Percentiles rank a stretch among this genome's conserved stretches.
These are phyloP conservation scores for Himalopsyche japonica DNA, from an alignment of 2,888 invertebrate species.

Conservation along the genomic window DNA sequence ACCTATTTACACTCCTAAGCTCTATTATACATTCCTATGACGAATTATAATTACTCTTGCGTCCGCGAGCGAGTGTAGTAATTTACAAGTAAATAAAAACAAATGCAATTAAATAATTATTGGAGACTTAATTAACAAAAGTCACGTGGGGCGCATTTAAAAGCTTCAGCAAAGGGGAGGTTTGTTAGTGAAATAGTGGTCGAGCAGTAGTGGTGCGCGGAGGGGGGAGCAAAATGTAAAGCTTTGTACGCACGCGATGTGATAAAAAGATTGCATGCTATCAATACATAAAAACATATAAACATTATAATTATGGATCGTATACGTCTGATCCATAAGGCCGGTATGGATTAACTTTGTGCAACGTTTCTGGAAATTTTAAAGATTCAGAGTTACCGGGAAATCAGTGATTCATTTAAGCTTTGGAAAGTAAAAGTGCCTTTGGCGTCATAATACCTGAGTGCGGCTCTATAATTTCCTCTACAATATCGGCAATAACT, in stretches of 20 bases:
- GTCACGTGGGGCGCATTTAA: neutral
- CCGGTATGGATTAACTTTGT: neutral
- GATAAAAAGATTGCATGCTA: slow-evolving; percentile 37
- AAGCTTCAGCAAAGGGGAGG: neutral
- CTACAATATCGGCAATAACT: too few species aligned
- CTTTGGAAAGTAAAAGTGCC: neutral
- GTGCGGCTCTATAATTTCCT: neutral
- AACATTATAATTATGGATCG: slow-evolving; percentile 37
- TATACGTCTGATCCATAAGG: slow-evolving; percentile 29
- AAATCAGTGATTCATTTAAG: neutral
- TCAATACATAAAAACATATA: slow-evolving; percentile 35
- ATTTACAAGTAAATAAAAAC: neutral
- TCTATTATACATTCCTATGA: neutral
- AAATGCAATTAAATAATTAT: slow-evolving; percentile 16
- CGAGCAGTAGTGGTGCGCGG: neutral
- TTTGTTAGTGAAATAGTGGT: neutral
- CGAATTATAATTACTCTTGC: neutral
- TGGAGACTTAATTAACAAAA: slow-evolving; percentile 21
- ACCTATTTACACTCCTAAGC: too few species aligned
- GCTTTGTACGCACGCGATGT: slow-evolving; percentile 27
- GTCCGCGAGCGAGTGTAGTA: neutral
- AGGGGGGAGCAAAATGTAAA: slow-evolving; percentile 14
- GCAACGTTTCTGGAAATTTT: neutral
- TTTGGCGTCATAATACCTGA: neutral
- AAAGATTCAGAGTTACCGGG: neutral